Base-by-base conservation (phyloP, 2,888 invertebrate species). In the Rhyacophila evoluta region DNA sequence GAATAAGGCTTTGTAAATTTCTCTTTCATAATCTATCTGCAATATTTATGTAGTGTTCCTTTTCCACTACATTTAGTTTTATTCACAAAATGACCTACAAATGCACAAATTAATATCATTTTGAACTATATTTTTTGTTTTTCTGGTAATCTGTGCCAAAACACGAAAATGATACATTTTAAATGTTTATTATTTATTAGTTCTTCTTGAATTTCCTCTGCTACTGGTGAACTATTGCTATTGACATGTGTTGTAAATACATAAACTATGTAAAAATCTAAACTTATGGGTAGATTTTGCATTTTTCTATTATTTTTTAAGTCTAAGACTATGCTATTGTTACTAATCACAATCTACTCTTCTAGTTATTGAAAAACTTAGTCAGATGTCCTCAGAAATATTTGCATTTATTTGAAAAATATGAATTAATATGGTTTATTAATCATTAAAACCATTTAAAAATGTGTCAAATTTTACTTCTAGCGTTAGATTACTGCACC, bases 391-490 rank as follows among this genome's bases (percentile, higher is more conserved):
- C 55, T 55, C 55, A 19, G 55, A 15, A 55, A 55, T 8, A 19
- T 25, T 55, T 8, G 19, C 25, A 8, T 19, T 55, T 55, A 19
- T 55, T 55, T 55, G 19, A 19, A 33, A 6, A 33, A n/a, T n/a
- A n/a, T n/a, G n/a, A n/a, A n/a, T n/a, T n/a, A n/a, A n/a, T n/a
- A n/a, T n/a, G n/a, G n/a, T 33, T 33, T 33, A 19, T 25, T 19
- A 6, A 19, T 55, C 19, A 25, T 55, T 55, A 19, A 55, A 55
- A 55, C 55, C 19, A 25, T 25, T 55, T 8, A 55, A 55, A 15
- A n/a, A 72, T 77, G 77, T 77, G 77, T 77, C 77, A 77, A 77
- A 77, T 75, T 75, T 37, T 75, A 25, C 75, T 25, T 11, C 39
- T 73, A 77, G 77, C 12, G 10, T 68, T 68, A 73, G 72, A 72